Percentiles rank a stretch among this genome's conserved stretches.
These are phyloP conservation scores for Melitaea cinxia DNA, from an alignment of 1,140 invertebrate species.

Conservation along the genomic window DNA sequence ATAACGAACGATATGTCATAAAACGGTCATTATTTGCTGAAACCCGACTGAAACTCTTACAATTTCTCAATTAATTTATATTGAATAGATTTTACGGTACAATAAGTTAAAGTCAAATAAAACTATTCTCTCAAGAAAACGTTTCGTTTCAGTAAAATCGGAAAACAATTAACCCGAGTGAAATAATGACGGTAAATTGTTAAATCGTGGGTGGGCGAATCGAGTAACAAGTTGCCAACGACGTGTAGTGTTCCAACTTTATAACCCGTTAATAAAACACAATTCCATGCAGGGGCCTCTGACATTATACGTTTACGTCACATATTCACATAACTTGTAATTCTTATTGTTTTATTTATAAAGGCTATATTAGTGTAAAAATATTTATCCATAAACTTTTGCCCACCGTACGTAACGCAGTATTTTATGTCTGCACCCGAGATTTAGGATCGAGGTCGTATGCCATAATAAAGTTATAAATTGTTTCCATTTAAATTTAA, in stretches of 20 bases:
- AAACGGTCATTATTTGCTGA: too few species aligned
- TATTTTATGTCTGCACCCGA: slow-evolving; percentile 71
- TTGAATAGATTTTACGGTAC: background rate
- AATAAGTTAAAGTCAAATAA: slow-evolving; percentile 1
- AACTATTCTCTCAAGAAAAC: slow-evolving; percentile 19
- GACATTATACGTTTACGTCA: slow-evolving; percentile 54
- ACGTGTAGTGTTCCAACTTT: slow-evolving; percentile 72
- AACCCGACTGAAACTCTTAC: too few species aligned
- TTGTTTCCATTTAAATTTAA: slow-evolving; percentile 79
- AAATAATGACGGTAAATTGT: slow-evolving; percentile 67
- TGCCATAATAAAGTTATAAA: slow-evolving; percentile 78
- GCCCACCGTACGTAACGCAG: slow-evolving; percentile 48
- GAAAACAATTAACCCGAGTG: slow-evolving; percentile 69
- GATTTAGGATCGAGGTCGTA: slow-evolving; percentile 68
- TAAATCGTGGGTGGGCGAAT: slow-evolving; percentile 58
- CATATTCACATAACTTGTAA: slow-evolving; percentile 17
- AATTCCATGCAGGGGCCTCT: slow-evolving; percentile 70
- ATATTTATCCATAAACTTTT: slow-evolving; percentile 6
- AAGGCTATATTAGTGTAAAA: slow-evolving; percentile 19
- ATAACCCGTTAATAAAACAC: slow-evolving; percentile 80
- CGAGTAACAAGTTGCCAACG: slow-evolving; percentile 73
- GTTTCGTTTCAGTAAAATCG: slow-evolving; percentile 45
- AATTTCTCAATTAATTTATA: background rate
- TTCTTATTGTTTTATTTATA: slow-evolving; percentile 27
- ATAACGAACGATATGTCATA: too few species aligned